phyloP scores from a whole-genome alignment of 2,888 invertebrate genomes.

The Dolichopus griseipennis region DNA sequence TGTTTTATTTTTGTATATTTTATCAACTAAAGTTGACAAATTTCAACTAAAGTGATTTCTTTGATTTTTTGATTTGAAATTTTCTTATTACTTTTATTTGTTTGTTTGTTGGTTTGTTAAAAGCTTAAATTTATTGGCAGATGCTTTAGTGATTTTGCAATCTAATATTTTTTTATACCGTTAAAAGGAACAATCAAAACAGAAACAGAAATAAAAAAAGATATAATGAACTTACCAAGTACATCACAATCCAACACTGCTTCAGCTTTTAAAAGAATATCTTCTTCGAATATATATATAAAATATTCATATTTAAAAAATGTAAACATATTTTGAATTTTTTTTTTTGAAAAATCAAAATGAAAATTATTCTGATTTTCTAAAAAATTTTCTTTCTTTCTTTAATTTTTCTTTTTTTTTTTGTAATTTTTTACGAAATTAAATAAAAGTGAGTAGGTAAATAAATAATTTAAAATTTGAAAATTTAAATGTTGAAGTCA shows the following conservation, averaged over 20 bases:
- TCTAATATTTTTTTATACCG: not conserved
- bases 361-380: no score
- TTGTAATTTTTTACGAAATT: not conserved
- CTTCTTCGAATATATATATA: not conserved
- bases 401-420: not conserved
- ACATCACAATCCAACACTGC: constrained; percentile 10
- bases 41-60: no score
- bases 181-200: not conserved
- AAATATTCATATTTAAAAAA: not conserved
- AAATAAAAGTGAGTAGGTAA: not conserved
- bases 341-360: no score
- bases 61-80: no score
- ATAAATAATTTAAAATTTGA: no score
- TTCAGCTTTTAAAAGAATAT: constrained; percentile 8
- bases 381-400: not conserved
- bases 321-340: not conserved
- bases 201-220: not conserved
- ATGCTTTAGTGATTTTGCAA: not conserved
- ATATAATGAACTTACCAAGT: not conserved
- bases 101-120: no score
- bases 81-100: no score
- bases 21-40: no score
- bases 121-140: no score
- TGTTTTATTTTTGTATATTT: no score
- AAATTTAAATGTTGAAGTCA: no score